A percentile compares a stretch with the other conserved stretches of the same genome.
Evolutionary conservation across 1,140 invertebrate species (phyloP).

Genomic region (Ruditapes philippinarum): DNA sequence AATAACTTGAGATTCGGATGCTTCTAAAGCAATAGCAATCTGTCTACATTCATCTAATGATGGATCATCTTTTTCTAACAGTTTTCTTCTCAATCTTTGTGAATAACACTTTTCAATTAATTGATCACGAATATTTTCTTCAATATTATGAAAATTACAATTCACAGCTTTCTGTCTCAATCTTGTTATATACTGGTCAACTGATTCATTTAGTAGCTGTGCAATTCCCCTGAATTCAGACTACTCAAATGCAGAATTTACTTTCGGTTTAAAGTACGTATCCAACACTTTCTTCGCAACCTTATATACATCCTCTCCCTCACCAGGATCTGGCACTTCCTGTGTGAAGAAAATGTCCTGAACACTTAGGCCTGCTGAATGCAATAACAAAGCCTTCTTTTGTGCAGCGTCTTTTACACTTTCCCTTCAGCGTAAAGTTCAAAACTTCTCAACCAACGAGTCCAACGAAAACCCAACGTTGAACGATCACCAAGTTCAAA

Average conservation of each 20-base stretch:
- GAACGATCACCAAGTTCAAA: too few species aligned
- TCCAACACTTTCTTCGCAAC: slow-evolving; percentile 11
- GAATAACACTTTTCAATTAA: too few species aligned
- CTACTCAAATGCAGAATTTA: too few species aligned
- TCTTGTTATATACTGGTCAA: slow-evolving; percentile 61
- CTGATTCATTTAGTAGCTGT: slow-evolving; percentile 52
- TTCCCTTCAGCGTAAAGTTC: slow-evolving; percentile 53
- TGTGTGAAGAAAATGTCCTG: slow-evolving; percentile 70
- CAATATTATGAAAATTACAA: slow-evolving; percentile 64
- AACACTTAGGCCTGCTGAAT: slow-evolving; percentile 61
- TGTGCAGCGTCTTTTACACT: slow-evolving; percentile 48
- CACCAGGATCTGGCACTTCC: too few species aligned
- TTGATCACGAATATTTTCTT: slow-evolving; percentile 66
- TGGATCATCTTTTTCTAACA: slow-evolving; percentile 57
- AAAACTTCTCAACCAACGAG: slow-evolving; percentile 60
- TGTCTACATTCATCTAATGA: slow-evolving; percentile 46
- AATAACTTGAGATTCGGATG: slow-evolving; percentile 51
- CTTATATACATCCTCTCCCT: too few species aligned
- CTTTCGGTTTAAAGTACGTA: too few species aligned
- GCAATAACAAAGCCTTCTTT: slow-evolving; percentile 67
- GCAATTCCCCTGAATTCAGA: slow-evolving; percentile 45
- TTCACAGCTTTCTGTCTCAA: slow-evolving; percentile 57
- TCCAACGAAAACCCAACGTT: too few species aligned
- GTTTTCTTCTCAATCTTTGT: too few species aligned
- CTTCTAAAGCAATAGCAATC: slow-evolving; percentile 54